Evolutionary conservation across 2,797 vertebrate genomes (phyloP).

Genomic region (Tolypeutes matacus): DNA sequence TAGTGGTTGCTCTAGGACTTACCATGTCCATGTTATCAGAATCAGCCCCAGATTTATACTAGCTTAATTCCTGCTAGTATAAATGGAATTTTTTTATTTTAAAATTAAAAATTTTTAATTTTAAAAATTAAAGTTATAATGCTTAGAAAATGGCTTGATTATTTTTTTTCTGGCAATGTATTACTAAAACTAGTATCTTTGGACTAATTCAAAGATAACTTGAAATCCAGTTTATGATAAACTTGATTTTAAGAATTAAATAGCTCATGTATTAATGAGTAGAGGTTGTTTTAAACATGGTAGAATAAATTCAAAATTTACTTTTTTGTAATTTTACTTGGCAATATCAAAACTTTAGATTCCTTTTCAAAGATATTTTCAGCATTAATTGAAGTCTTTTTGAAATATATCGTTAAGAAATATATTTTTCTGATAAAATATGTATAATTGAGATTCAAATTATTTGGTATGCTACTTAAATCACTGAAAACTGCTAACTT

Average conservation of each 20-base stretch:
- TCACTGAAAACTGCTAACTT: slow-evolving; percentile 3
- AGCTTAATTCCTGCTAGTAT: neutral
- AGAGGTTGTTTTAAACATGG: slow-evolving; percentile 14
- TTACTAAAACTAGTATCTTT: slow-evolving; percentile 2
- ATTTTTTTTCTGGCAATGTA: neutral
- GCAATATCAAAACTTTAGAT: neutral
- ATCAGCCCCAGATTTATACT: neutral
- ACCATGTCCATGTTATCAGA: neutral
- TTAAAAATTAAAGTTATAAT: slow-evolving; percentile 25
- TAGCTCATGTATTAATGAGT: neutral
- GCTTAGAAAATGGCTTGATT: neutral
- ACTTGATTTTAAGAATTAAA: neutral
- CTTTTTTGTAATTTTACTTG: neutral
- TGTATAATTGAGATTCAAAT: neutral
- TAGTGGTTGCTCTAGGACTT: neutral
- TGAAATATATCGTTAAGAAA: neutral
- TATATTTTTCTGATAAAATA: slow-evolving; percentile 23
- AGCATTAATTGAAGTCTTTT: slow-evolving; percentile 16
- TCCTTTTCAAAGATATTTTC: slow-evolving; percentile 42
- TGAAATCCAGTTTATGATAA: slow-evolving; percentile 20
- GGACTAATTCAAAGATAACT: neutral
- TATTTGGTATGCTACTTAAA: neutral
- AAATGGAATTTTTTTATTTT: too few species aligned
- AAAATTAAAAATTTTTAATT: neutral
- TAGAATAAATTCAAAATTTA: slow-evolving; percentile 11